Conservation (phyloP, 2,113 vertebrate species). For the Cyprinus carpio region DNA sequence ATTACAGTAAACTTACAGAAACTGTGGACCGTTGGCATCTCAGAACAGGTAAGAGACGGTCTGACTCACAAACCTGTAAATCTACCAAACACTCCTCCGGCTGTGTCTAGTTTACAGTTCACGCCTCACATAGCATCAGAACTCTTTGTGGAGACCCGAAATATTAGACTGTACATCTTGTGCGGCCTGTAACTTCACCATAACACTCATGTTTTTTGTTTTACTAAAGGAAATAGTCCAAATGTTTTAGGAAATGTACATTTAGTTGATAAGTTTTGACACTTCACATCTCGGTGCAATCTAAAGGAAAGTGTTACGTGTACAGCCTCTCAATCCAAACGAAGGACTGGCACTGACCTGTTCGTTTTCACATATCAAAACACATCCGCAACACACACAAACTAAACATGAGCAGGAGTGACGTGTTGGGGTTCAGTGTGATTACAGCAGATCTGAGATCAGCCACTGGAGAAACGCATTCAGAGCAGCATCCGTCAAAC, state of each 20-base stretch:
- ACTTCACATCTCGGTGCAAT: slow-evolving; percentile 16
- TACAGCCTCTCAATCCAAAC: background rate
- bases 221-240: background rate
- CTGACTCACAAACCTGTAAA: background rate
- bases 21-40: slow-evolving; percentile 51
- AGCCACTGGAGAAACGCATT: background rate
- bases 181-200: slow-evolving; percentile 4
- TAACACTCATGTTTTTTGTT: background rate
- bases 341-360: slow-evolving; percentile 4
- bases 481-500: background rate
- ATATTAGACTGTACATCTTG: slow-evolving; percentile 6
- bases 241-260: slow-evolving; percentile 3
- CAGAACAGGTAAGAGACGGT: slow-evolving; percentile 42
- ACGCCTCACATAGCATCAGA: background rate
- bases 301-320: slow-evolving; percentile 5
- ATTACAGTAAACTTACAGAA: slow-evolving; percentile 54
- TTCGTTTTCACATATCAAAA: background rate
- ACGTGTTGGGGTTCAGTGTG: background rate
- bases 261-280: background rate
- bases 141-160: background rate
- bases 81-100: background rate
- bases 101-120: background rate
- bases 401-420: slow-evolving; percentile 6
- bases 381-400: background rate
- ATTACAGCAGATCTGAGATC: slow-evolving; percentile 15